Evolutionary conservation across 2,113 vertebrate species (phyloP).

Genomic region (Gallinago paraguaiae): DNA sequence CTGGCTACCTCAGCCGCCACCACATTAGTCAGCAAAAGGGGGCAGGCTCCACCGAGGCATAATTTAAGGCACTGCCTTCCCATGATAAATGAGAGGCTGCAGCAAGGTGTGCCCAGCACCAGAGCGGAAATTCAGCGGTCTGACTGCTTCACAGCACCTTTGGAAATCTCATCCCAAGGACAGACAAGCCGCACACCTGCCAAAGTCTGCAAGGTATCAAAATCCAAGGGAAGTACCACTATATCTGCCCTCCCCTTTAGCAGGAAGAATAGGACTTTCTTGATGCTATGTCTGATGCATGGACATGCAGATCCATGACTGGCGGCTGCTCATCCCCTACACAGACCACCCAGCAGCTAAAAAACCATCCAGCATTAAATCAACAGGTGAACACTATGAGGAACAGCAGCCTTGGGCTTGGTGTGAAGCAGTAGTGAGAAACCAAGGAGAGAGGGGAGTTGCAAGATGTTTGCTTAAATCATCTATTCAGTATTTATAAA

Average conservation of each 20-base stretch:
- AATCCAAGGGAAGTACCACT: not conserved
- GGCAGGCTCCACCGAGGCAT: not conserved
- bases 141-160: not conserved
- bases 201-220: not conserved
- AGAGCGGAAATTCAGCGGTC: not conserved
- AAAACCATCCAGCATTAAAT: not conserved
- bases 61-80: not conserved
- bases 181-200: not conserved
- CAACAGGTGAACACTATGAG: not conserved
- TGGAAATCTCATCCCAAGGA: not conserved
- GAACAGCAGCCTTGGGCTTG: not conserved
- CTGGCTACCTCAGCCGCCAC: not conserved
- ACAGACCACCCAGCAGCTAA: not conserved
- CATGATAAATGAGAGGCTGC: not conserved
- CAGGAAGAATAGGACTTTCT: not conserved
- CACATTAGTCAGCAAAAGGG: not conserved
- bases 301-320: not conserved
- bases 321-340: not conserved
- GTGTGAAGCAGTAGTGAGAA: not conserved
- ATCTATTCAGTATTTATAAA: not conserved
- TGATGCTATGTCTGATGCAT: fast-evolving
- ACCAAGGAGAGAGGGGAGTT: not conserved
- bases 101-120: not conserved
- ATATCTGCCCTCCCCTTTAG: not conserved
- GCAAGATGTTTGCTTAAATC: not conserved